Evolutionary conservation across 2,797 vertebrate genomes (phyloP).

Genomic region (Megalops cyprinoides): DNA sequence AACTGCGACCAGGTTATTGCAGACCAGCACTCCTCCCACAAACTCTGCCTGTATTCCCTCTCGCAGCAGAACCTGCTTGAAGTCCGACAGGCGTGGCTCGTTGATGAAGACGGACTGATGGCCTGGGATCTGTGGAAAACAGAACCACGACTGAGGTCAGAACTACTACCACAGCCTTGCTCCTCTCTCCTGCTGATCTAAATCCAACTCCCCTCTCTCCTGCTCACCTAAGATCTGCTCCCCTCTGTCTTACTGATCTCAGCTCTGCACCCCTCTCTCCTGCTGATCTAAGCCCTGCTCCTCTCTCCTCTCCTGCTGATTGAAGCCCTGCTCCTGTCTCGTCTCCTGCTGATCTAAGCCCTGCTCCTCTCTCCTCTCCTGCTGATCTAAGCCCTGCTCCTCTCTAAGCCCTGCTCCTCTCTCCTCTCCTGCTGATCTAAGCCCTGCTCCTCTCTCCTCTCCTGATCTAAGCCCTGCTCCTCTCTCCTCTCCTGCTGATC

Average conservation of each 20-base stretch:
- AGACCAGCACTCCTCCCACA: slow-evolving; percentile 96
- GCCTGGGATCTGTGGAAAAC: slow-evolving; percentile 80
- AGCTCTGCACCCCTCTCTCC: background rate
- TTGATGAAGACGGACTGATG: slow-evolving; percentile 99
- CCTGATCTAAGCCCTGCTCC: background rate
- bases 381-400: too few relatives aligned
- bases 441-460: background rate
- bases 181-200: background rate
- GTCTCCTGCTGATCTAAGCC: background rate
- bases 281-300: background rate
- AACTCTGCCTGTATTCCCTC: slow-evolving; percentile 98
- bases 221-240: background rate
- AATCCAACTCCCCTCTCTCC: background rate
- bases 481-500: background rate
- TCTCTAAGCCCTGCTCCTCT: background rate
- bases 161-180: background rate
- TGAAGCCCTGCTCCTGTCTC: background rate
- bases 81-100: slow-evolving; percentile 95
- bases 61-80: slow-evolving; percentile 95
- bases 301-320: background rate
- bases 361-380: background rate
- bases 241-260: background rate
- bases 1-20: slow-evolving; percentile 97
- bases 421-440: background rate
- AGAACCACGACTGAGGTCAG: background rate